Conservation (phyloP, 2,888 invertebrate species). For the Pomacea canaliculata region DNA sequence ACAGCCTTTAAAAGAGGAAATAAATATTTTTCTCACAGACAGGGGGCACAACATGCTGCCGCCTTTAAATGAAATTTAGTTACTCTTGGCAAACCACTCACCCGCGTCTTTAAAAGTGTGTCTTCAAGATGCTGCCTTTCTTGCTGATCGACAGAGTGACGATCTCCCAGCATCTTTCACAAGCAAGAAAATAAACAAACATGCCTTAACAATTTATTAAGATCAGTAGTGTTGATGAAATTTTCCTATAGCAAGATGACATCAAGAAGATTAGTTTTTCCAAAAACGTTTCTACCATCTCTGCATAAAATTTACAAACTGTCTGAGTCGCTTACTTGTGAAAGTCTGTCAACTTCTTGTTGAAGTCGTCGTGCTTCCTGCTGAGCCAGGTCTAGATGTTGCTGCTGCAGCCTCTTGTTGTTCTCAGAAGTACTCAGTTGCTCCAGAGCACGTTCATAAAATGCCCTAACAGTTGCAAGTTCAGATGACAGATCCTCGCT, state of each 20-base stretch:
- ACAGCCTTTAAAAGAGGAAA: no score
- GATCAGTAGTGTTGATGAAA: no score
- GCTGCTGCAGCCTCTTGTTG: constrained; percentile 53
- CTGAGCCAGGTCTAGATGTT: constrained; percentile 57
- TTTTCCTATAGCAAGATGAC: no score
- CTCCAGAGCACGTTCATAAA: constrained; percentile 60
- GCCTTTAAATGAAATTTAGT: background rate
- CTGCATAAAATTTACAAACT: no score
- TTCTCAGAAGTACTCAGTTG: constrained; percentile 58
- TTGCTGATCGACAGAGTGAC: constrained; percentile 44
- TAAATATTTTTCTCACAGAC: no score
- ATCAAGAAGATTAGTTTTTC: no score
- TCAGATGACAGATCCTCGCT: constrained; percentile 61
- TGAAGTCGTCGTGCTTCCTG: constrained; percentile 59
- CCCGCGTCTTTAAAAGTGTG: constrained; percentile 51
- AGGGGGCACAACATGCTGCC: background rate
- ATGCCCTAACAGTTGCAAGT: constrained; percentile 53
- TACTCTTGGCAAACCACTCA: constrained; percentile 25
- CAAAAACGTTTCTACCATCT: no score
- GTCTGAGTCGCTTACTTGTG: constrained; percentile 42
- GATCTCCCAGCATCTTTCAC: constrained; percentile 44
- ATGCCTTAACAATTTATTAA: no score
- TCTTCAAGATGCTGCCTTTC: constrained; percentile 56
- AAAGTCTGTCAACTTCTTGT: constrained; percentile 53
- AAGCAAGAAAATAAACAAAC: constrained; percentile 5